Base-by-base conservation (phyloP, 2,888 invertebrate genomes). In the Tineola bisselliella region DNA sequence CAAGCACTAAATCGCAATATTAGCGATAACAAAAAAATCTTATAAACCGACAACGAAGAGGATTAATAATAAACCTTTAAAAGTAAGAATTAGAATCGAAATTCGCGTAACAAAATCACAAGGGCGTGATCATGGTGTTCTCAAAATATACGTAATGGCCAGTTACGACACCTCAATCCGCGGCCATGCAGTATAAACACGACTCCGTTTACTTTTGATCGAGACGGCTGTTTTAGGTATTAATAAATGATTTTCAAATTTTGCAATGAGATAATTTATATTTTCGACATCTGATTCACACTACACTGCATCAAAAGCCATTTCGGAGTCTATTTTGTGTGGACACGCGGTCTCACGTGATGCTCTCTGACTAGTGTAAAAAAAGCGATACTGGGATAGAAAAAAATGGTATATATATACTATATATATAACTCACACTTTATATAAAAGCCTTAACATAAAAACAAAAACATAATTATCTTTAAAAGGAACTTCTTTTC, bases 141-240 rank as follows among this genome's bases (percentile, higher is more conserved):
- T 48, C 15, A 48, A 48, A 48, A 48, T 48, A 48, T 48, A 48
- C 48, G 48, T 48, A 48, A 48, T 25, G 25, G 54, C 52, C 13
- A 4, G 33, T 58, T 58, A 58, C 58, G 33, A 58, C 58, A 58
- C 19, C 58, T 31, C 31, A 33, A 33, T 58, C 11, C 15, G 58
- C 13, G 33, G 58, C 58, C 31, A 33, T 58, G 31, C 33, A 13
- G 58, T 33, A 33, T 58, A 58, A 58, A 58, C 58, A 58, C 8
- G 33, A 33, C 31, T 33, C 33, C 33, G 58, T 31, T 58, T 4
- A n/a, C 31, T 33, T 58, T 58, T 58, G 58, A 58, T 33, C 15
- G 58, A 15, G n/a, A 58, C 58, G 15, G 54, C 58, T 33, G 33
- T 8, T 56, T 30, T 56, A 56, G 12, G 3, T 17, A 19, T 19